Base-by-base conservation (phyloP, 2,888 invertebrate genomes). In the Trissoscelio sp. region DNA sequence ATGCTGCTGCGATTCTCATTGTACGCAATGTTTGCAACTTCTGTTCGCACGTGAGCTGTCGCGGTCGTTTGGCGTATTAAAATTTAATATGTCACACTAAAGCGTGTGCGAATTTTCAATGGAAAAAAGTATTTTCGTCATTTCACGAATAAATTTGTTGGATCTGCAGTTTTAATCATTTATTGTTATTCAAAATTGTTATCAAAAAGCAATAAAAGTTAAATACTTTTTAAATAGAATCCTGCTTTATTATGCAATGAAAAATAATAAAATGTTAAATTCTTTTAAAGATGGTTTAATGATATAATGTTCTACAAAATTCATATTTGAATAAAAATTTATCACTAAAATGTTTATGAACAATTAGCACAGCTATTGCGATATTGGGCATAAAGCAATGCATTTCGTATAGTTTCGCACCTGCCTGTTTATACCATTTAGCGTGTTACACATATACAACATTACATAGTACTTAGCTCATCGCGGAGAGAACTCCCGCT, bases 371-470 rank as follows among this genome's bases (percentile, higher is more conserved):
- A n/a, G n/a, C n/a, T 24, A 24, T 24, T 24, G 24, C 6, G 6
- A 24, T 24, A 3, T 42, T 12, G 42, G 1, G 16, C 11, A 42
- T 42, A 42, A 42, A 16, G 16, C 42, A 14, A 42, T 14, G 42
- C 14, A 3, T 42, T 42, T 16, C 42, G 42, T 14, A 16, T 16
- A 14, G 34, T 37, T 37, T 37, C 9, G 34, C 34, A 37, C 34
- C 34, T 72, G 72, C n/a, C 51, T 60, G 28, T 48, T 60, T 72
- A 72, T 72, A 37, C 60, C 28, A 39, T 72, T 72, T 60, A 72
- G 16, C 72, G 18, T 39, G 60, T 60, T 28, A 39, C 51, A 28
- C 72, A 31, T 44, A 57, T 16, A 72, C 39, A 57, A 37, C 39
- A 11, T 37, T 37, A 42, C 55, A 28, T 9, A 22, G 18, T 42